These are phyloP conservation scores for Asarcornis scutulata DNA, from an alignment of 2,113 vertebrate species.

Conservation along the genomic window DNA sequence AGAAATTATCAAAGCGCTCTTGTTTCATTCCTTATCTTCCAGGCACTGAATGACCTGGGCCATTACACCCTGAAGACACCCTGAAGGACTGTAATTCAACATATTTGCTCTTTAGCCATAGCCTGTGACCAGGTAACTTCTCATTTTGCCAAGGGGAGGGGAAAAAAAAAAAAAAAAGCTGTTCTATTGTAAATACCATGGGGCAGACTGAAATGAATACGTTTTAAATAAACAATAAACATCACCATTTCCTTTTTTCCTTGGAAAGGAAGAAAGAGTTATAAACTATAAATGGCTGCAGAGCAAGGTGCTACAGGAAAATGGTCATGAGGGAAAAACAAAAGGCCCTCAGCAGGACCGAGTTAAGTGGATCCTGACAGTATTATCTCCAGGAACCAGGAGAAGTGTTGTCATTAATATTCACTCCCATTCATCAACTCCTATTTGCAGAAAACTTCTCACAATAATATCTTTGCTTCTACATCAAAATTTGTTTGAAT, in stretches of 20 bases:
- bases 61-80: neutral
- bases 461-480: neutral
- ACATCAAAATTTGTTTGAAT: neutral
- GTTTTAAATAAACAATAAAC: constrained; percentile 3
- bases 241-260: neutral
- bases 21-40: constrained; percentile 27
- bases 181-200: neutral
- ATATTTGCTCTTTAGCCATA: neutral
- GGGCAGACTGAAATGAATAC: neutral
- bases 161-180: neutral
- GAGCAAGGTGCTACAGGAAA: neutral
- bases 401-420: neutral
- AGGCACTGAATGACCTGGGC: neutral
- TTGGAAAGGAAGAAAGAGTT: neutral
- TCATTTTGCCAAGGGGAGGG: neutral
- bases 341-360: neutral
- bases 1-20: constrained; percentile 35
- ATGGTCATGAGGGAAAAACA: neutral
- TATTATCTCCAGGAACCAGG: neutral
- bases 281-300: neutral
- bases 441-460: neutral
- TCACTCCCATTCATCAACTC: neutral
- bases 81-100: neutral
- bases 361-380: neutral
- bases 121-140: neutral